These are phyloP conservation scores for Darevskia nairensis DNA, from an alignment of 2,797 vertebrate genomes.

Conservation along the genomic window DNA sequence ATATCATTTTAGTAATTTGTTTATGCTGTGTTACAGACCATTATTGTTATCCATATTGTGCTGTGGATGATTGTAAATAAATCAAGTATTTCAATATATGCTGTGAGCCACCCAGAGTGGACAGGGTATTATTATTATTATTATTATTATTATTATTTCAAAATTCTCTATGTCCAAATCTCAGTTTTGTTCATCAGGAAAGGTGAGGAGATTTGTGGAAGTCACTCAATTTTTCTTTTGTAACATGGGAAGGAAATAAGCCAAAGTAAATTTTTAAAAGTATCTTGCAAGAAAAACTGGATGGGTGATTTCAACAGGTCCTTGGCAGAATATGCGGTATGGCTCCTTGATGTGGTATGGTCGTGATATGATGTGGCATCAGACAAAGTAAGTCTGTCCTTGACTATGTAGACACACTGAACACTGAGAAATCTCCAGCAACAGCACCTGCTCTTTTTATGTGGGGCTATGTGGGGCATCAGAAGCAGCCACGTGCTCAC, in stretches of 20 bases:
- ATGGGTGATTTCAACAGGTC: not conserved
- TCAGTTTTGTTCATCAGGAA: not conserved
- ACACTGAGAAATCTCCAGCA: not conserved
- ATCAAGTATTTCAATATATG: too few relatives aligned
- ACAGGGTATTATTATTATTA: too few relatives aligned
- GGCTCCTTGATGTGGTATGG: too few relatives aligned
- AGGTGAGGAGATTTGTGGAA: not conserved
- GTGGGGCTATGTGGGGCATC: not conserved
- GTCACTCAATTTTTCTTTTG: not conserved
- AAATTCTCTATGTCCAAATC: not conserved
- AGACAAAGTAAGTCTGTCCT: not conserved
- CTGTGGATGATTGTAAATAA: not conserved
- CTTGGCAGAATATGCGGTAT: too few relatives aligned
- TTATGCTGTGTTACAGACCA: not conserved
- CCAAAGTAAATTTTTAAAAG: not conserved
- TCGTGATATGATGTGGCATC: not conserved
- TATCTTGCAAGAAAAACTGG: not conserved
- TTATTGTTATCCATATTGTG: not conserved
- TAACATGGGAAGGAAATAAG: not conserved
- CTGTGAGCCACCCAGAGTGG: too few relatives aligned
- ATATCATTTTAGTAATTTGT: not conserved
- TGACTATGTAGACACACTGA: not conserved
- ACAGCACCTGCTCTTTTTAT: not conserved
- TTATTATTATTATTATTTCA: too few relatives aligned
- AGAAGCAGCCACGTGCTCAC: not conserved